Evolutionary conservation across 2,797 vertebrate species (phyloP).

Genomic region (Passerculus sandwichensis): DNA sequence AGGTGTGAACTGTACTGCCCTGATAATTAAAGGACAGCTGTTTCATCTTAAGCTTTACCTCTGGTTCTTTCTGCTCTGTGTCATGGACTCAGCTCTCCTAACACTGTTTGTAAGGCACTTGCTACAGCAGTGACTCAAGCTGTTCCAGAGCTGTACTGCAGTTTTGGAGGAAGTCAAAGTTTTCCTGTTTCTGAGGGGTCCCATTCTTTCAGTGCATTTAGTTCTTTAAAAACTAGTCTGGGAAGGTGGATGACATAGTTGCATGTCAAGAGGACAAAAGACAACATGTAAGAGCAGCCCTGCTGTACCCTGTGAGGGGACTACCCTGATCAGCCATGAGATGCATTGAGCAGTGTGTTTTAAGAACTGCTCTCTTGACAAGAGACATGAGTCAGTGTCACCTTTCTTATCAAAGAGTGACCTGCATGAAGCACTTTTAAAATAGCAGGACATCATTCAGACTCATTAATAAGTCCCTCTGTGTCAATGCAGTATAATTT

Average conservation of each 20-base stretch:
- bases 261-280: background rate
- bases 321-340: background rate
- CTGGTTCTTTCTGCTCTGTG: background rate
- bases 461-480: background rate
- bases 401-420: background rate
- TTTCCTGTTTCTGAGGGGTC: background rate
- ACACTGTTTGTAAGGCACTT: background rate
- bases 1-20: background rate
- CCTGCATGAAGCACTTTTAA: background rate
- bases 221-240: background rate
- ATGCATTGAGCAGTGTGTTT: background rate
- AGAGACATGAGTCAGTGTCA: background rate
- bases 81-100: background rate
- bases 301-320: background rate
- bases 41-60: background rate
- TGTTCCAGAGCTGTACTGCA: rapidly evolving
- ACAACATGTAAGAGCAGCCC: background rate
- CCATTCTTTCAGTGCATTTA: background rate
- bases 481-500: background rate
- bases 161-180: background rate
- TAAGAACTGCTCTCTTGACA: background rate
- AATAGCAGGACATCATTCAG: background rate
- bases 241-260: background rate
- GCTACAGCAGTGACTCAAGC: background rate
- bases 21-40: background rate